A percentile compares a stretch with the other conserved stretches of the same genome.
Evolutionary conservation across 2,113 vertebrate species (phyloP).

Genomic region (Ammodytes dubius): DNA sequence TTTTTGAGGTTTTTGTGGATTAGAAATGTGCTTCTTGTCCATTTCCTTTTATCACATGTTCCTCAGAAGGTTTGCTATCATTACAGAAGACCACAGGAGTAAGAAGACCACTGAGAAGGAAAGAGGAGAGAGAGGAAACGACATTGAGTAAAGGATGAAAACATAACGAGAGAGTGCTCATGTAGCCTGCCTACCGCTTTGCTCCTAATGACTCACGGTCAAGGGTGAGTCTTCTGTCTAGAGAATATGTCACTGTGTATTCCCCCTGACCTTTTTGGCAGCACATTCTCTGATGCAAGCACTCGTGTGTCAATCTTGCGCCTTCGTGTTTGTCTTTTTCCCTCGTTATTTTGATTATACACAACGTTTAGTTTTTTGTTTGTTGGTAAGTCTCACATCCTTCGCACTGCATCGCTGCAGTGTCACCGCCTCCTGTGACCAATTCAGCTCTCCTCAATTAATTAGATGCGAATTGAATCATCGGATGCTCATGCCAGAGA

Average conservation of each 20-base stretch:
- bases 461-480: slow-evolving; percentile 59
- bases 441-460: slow-evolving; percentile 38
- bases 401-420: slow-evolving; percentile 47
- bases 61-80: not conserved
- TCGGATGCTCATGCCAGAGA: slow-evolving; percentile 36
- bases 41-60: slow-evolving; percentile 2
- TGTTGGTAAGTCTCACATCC: slow-evolving; percentile 24
- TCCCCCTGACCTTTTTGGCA: slow-evolving; percentile 64
- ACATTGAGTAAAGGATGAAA: slow-evolving; percentile 11
- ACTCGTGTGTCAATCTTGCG: slow-evolving; percentile 38
- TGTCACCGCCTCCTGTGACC: slow-evolving; percentile 28
- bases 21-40: not conserved
- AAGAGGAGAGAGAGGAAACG: not conserved
- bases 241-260: slow-evolving; percentile 71
- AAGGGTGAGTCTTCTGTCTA: slow-evolving; percentile 73
- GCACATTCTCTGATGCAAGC: slow-evolving; percentile 47
- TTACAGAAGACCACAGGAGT: not conserved
- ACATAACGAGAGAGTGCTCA: slow-evolving; percentile 20
- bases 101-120: not conserved
- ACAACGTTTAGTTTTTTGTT: not conserved
- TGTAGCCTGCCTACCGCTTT: slow-evolving; percentile 1
- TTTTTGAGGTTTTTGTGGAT: not conserved
- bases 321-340: slow-evolving; percentile 29
- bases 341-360: slow-evolving; percentile 39
- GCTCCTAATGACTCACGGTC: slow-evolving; percentile 52